These are phyloP conservation scores for Lagodon rhomboides DNA, from an alignment of 2,797 vertebrate genomes.

Conservation along the genomic window DNA sequence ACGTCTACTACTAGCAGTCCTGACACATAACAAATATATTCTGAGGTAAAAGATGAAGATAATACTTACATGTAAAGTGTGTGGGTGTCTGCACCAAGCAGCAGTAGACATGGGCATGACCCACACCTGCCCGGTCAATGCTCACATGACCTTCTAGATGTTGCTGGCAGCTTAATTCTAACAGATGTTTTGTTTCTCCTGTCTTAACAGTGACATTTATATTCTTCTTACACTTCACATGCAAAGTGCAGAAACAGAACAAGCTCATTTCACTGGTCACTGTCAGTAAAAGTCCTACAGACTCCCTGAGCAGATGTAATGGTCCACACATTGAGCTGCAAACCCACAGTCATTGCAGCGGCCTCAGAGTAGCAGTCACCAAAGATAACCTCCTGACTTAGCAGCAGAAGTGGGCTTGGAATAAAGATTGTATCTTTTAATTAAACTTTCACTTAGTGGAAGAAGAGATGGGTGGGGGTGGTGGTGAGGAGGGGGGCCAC, in stretches of 20 bases:
- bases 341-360: conserved; percentile 39
- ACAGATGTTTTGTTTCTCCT: not conserved
- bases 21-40: no score
- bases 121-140: no score
- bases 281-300: conserved; percentile 18
- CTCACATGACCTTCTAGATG: no score
- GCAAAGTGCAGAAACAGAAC: conserved; percentile 5
- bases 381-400: conserved; percentile 81
- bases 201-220: not conserved
- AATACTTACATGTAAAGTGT: no score
- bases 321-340: conserved; percentile 28
- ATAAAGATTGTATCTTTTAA: conserved; percentile 86
- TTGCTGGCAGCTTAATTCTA: no score
- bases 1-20: no score
- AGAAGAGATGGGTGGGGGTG: conserved; percentile 20
- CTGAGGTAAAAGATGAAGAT: no score
- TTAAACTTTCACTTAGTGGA: conserved; percentile 78
- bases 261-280: conserved; percentile 16
- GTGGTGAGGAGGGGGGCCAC: not conserved
- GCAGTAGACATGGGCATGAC: no score
- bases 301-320: conserved; percentile 20
- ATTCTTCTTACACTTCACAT: not conserved
- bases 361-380: conserved; percentile 41
- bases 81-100: no score
- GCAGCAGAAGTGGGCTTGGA: conserved; percentile 68